Conservation (phyloP, 2,888 invertebrate genomes). For the Hypercompe scribonia region DNA sequence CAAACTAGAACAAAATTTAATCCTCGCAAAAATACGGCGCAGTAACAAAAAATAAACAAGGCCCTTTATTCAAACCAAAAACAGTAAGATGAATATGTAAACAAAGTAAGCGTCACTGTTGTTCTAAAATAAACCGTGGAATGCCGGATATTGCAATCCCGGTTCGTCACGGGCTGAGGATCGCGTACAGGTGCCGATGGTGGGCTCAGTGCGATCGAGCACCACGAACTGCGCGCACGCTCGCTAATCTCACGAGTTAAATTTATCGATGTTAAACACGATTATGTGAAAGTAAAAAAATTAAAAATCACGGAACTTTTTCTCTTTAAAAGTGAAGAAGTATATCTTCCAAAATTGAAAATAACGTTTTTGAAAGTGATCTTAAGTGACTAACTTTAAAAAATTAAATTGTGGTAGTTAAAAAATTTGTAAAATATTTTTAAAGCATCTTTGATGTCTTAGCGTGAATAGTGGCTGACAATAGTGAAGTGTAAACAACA, state of each 20-base stretch:
- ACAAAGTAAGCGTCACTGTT: slow-evolving; percentile 78
- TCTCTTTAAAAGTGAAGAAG: background rate
- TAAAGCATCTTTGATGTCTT: background rate
- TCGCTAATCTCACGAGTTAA: slow-evolving; percentile 42
- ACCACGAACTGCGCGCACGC: slow-evolving; percentile 55
- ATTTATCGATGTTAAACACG: slow-evolving; percentile 69
- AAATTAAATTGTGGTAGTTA: background rate
- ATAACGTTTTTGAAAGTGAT: slow-evolving; percentile 6
- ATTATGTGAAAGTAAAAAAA: slow-evolving; percentile 34
- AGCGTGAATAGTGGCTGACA: slow-evolving; percentile 44
- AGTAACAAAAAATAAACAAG: slow-evolving; percentile 37
- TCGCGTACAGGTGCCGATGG: slow-evolving; percentile 58
- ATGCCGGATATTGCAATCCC: slow-evolving; percentile 83
- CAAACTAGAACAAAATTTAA: background rate
- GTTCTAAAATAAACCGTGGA: slow-evolving; percentile 78
- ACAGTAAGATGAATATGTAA: slow-evolving; percentile 68
- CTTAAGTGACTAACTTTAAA: slow-evolving; percentile 11
- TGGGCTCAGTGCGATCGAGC: slow-evolving; percentile 56
- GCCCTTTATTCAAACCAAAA: slow-evolving; percentile 60
- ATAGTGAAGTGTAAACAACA: slow-evolving; percentile 40
- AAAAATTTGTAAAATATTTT: slow-evolving; percentile 13
- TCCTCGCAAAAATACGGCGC: slow-evolving; percentile 26
- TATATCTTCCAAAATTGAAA: background rate
- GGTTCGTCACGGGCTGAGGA: slow-evolving; percentile 57
- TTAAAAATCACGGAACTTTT: background rate